Base-by-base conservation (phyloP, 2,888 invertebrate genomes). In the Drosophila aldrichi region DNA sequence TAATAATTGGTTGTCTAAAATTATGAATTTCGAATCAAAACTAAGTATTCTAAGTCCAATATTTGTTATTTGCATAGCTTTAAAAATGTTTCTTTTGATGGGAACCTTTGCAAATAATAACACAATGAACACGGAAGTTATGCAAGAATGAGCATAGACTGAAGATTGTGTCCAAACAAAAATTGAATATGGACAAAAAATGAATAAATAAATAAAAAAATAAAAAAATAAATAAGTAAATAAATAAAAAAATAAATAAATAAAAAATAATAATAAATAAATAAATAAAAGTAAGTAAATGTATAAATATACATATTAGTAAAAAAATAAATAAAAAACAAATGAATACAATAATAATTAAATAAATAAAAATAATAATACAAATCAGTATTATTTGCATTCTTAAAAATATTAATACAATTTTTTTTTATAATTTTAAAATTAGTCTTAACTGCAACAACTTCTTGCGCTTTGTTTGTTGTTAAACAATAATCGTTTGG, bases 401-500 rank as follows among this genome's bases (percentile, higher is more conserved):
- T 29, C 48, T 10, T 1, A 6, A 16, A 12, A 12, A 18, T 6
- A 32, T 14, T 14, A 8, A 6, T 34, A 34, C 12, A 57, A 44
- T 22, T n/a, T 44, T n/a, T n/a, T 7, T 43, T 43, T 10, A 12
- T 43, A 43, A 20, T 44, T 36, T 34, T 8, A n/a, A 38, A 12
- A 18, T 40, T 14, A n/a, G 7, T 25, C n/a, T 56, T 44, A 36
- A 44, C 6, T 57, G 57, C 57, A 36, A 29, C n/a, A 48, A 18
- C 10, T 48, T 48, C 12, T 12, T 12, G 36, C 57, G 25, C 14
- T 14, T 49, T 49, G 49, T 46, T 49, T 49, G 18, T n/a, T 57
- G 14, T 14, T 57, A 25, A 57, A 14, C 36, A 36, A 68, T 40
- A 49, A 67, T 72, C 38, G 22, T n/a, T 14, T 51, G 22, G 22